Evolutionary conservation across 2,888 invertebrate genomes (phyloP), one percentile per base, ranked within the genome.

Genomic region (Odontocerum albicorne): DNA sequence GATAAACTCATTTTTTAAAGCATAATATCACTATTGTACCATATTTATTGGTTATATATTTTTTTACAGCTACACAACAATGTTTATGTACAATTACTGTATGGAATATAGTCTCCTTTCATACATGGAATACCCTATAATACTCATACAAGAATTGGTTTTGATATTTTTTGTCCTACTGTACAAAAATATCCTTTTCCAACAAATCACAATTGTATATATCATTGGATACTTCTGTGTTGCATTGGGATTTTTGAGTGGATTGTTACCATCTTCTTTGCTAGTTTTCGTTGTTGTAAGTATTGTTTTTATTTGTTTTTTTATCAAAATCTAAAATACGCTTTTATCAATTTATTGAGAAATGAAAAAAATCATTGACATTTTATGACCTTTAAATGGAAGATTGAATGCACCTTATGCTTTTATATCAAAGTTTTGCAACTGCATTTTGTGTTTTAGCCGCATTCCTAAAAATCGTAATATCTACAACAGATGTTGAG

Each of bases 41-140:
- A n/a, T n/a, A n/a, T n/a, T n/a, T n/a, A n/a, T n/a, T n/a, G n/a
- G n/a, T 38, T 16, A 17, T 16, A 3, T 38, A 31, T 20, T 33
- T 40, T 64, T 66, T 78, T 85, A 64, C 74, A 92, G 92, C 64
- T 92, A 90, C 65, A 84, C 90, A 2, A 84, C 90, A 60, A 88
- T 87, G 80, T 82, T 88, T 50, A 82, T 89, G 19, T 93, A 93
- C 71, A 92, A 92, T 69, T 89, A 79, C 63, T 81, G 82, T 21
- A 89, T 87, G 67, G 78, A 78, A 8, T 92, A 92, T 68, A 81
- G 86, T 8, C 63, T 89, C 7, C 73, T 90, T 62, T 88, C 90
- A 0, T 93, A 91, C 65, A 71, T 92, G 79, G 93, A 93, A 67
- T 92, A 92, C 70, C 90, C 91, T 0, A 84, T 92, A 38, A 84